These are phyloP conservation scores for Gonatopus flavifemur DNA, from an alignment of 1,140 invertebrate species.

Conservation along the genomic window DNA sequence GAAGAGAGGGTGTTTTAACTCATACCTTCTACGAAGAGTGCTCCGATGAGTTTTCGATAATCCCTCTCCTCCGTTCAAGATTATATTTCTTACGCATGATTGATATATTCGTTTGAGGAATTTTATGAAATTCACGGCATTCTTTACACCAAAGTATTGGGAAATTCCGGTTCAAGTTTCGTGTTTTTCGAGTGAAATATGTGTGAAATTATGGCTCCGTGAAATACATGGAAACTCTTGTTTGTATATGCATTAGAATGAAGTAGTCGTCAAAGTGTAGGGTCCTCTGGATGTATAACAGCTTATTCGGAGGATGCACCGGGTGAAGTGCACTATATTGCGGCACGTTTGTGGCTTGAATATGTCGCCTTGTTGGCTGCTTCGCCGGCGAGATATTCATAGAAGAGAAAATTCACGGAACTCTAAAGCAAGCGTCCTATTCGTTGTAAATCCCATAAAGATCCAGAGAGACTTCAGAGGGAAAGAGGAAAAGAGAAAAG, in stretches of 20 bases:
- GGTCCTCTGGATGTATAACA: not conserved
- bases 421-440: slow-evolving; percentile 41
- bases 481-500: not conserved
- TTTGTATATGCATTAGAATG: not conserved
- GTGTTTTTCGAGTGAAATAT: no score
- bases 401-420: slow-evolving; percentile 39
- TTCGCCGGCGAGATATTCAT: slow-evolving; percentile 40
- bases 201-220: no score
- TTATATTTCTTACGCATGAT: no score
- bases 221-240: not conserved
- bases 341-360: no score
- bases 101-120: no score
- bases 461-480: slow-evolving; percentile 3
- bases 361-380: slow-evolving; percentile 15
- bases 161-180: no score
- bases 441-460: slow-evolving; percentile 41
- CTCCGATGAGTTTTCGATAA: no score
- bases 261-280: not conserved
- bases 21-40: no score
- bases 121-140: no score
- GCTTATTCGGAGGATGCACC: not conserved
- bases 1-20: no score
- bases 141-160: no score
- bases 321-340: not conserved
- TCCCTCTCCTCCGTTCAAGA: no score